phyloP scores from a whole-genome alignment of 1,140 invertebrate genomes.

The Euura saliciscinereae region DNA sequence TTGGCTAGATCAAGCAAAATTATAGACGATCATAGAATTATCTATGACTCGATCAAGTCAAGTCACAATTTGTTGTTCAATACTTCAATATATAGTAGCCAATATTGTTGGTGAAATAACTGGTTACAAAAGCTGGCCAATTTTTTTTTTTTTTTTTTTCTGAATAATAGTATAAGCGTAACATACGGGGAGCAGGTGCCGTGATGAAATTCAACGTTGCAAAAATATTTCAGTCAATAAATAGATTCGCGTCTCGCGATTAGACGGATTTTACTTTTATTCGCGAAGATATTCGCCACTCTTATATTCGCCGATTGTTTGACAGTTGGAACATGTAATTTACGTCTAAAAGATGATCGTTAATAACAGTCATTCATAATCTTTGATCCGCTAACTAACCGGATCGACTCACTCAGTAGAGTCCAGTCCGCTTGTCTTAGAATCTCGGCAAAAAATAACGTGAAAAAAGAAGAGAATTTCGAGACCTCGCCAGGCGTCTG shows the following conservation, averaged over 20 bases:
- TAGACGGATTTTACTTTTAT: neutral
- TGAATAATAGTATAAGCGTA: neutral
- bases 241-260: neutral
- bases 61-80: neutral
- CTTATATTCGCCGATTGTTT: neutral
- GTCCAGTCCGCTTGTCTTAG: too few relatives aligned
- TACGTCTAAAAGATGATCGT: too few relatives aligned
- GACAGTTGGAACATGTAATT: neutral
- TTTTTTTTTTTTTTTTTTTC: neutral
- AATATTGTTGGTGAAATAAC: neutral
- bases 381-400: too few relatives aligned
- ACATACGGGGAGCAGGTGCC: neutral
- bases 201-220: neutral
- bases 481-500: too few relatives aligned
- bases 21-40: neutral
- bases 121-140: neutral
- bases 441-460: too few relatives aligned
- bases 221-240: slow-evolving; percentile 1
- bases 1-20: neutral
- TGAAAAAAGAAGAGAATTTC: too few relatives aligned
- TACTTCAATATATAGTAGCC: too few relatives aligned
- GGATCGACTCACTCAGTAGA: too few relatives aligned
- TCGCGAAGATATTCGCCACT: neutral
- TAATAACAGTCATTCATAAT: too few relatives aligned
- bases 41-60: neutral